These are phyloP conservation scores for Platycheirus rosarum DNA, from an alignment of 2,888 invertebrate genomes.

Conservation along the genomic window DNA sequence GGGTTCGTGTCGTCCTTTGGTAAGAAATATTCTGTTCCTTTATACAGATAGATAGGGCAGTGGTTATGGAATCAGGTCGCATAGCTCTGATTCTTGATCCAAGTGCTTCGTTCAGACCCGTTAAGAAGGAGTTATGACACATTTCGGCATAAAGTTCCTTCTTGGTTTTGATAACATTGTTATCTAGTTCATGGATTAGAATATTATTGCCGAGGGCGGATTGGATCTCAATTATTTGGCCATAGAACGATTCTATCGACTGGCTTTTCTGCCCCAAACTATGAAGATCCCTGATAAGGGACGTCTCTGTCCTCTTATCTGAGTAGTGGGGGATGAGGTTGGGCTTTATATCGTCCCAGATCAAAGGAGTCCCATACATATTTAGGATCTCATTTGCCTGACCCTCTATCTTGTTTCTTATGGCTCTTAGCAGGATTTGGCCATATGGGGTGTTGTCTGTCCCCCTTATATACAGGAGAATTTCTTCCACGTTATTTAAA, in stretches of 20 bases:
- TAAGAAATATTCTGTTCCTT: slow-evolving; percentile 24
- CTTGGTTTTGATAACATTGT: slow-evolving; percentile 71
- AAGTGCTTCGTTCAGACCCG: slow-evolving; percentile 71
- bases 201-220: slow-evolving; percentile 71
- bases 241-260: slow-evolving; percentile 68
- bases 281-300: no score
- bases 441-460: no score
- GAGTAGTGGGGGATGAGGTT: no score
- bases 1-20: no score
- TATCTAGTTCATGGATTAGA: slow-evolving; percentile 66
- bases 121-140: slow-evolving; percentile 72
- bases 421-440: no score
- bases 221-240: slow-evolving; percentile 73
- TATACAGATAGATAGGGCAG: slow-evolving; percentile 19
- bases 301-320: no score
- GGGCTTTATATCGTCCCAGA: no score
- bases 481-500: no score
- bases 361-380: no score
- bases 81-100: slow-evolving; percentile 74
- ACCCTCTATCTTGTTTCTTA: no score
- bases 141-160: slow-evolving; percentile 70
- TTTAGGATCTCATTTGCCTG: no score
- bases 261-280: slow-evolving; percentile 39
- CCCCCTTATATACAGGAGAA: no score
- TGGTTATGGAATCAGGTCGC: slow-evolving; percentile 59